phyloP scores from a whole-genome alignment of 2,113 vertebrate genomes.

The Budorcas taxicolor region DNA sequence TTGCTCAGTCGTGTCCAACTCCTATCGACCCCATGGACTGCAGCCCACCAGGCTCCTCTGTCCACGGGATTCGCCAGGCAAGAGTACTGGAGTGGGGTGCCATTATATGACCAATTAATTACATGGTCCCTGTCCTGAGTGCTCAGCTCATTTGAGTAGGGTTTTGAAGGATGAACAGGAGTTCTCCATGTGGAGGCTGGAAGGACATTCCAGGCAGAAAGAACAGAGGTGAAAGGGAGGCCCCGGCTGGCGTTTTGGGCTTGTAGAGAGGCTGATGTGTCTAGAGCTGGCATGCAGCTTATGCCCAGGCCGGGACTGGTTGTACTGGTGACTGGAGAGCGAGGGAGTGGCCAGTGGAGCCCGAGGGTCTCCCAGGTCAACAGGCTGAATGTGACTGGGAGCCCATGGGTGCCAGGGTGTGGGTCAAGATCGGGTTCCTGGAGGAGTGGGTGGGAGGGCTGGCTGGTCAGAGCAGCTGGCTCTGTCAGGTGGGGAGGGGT shows the following conservation, averaged over 20 bases:
- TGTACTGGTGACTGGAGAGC: not conserved
- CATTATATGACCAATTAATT: not conserved
- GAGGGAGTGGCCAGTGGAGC: fast-evolving
- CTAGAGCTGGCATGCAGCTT: fast-evolving
- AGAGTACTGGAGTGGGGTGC: no score
- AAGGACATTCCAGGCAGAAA: not conserved
- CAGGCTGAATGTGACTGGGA: fast-evolving
- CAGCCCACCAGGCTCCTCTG: no score
- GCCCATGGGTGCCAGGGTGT: no score
- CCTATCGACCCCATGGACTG: no score
- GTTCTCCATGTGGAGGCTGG: not conserved
- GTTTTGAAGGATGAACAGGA: not conserved
- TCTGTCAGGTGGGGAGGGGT: not conserved
- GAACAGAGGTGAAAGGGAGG: not conserved
- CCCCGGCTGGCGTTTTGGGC: not conserved
- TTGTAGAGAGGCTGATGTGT: fast-evolving
- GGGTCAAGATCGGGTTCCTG: not conserved
- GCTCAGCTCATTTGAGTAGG: no score
- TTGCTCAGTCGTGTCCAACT: no score
- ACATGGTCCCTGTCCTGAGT: fast-evolving
- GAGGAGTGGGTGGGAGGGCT: not conserved
- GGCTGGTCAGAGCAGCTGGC: not conserved
- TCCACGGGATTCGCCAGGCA: no score
- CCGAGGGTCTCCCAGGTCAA: not conserved
- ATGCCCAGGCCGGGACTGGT: not conserved